phyloP scores from a whole-genome alignment of 2,113 vertebrate genomes.

The Amphilophus citrinellus region DNA sequence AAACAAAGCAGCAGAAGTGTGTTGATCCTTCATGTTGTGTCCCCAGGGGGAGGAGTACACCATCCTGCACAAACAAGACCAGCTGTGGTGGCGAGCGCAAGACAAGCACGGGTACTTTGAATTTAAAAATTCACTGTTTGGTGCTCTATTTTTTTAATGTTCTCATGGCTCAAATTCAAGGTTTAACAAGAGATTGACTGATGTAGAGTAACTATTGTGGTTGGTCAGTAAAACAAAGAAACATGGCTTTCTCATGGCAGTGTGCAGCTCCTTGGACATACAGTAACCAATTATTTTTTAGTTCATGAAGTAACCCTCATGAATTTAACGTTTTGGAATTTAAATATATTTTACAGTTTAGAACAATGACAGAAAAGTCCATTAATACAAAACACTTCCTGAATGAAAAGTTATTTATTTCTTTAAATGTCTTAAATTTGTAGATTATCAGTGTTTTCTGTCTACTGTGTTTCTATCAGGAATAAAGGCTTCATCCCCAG shows the following conservation, averaged over 20 bases:
- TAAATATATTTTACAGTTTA: not conserved
- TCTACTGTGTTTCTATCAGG: slow-evolving; percentile 66
- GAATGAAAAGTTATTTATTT: not conserved
- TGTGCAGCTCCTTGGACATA: not conserved
- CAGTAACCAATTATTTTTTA: not conserved
- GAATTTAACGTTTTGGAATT: not conserved
- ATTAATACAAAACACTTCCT: not conserved
- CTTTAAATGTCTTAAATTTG: not conserved
- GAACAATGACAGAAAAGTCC: not conserved
- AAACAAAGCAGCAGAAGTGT: not conserved
- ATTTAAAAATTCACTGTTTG: not conserved
- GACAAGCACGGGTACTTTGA: slow-evolving; percentile 81
- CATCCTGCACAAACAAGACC: slow-evolving; percentile 86
- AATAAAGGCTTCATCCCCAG: slow-evolving; percentile 92
- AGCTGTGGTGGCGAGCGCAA: slow-evolving; percentile 91
- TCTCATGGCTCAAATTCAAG: not conserved
- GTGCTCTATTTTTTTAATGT: not conserved
- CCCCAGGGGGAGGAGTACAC: slow-evolving; percentile 85
- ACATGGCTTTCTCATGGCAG: not conserved
- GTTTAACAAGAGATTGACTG: not conserved
- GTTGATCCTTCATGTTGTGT: not conserved
- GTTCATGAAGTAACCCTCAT: not conserved
- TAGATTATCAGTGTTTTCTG: not conserved
- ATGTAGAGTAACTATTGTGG: not conserved
- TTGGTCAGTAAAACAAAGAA: not conserved